phyloP scores from a whole-genome alignment of 2,113 vertebrate genomes.

The Sterna hirundo region DNA sequence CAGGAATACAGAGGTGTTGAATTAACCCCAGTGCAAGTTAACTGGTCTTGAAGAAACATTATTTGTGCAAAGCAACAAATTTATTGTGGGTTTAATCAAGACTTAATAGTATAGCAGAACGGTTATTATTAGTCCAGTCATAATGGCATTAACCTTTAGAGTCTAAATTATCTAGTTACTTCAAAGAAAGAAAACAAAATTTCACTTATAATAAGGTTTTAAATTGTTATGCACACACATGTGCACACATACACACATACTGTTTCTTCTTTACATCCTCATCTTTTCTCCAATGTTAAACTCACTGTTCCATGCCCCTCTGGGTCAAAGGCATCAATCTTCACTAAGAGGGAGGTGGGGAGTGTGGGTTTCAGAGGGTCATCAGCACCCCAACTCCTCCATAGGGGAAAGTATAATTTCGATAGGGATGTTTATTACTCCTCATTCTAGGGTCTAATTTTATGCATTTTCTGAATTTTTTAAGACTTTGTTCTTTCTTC shows the following conservation, averaged over 20 bases:
- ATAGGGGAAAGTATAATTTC: not conserved
- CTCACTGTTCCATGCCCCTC: fast-evolving
- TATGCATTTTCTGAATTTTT: not conserved
- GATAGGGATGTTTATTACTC: not conserved
- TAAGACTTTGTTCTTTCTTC: not conserved
- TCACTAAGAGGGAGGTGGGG: not conserved
- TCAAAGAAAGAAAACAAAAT: not conserved
- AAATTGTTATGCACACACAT: not conserved
- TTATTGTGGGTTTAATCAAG: not conserved
- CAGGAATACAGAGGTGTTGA: not conserved
- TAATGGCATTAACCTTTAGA: not conserved
- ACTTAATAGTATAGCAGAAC: not conserved
- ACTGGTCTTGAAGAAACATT: not conserved
- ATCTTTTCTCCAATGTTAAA: not conserved
- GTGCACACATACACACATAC: not conserved
- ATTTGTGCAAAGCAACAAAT: not conserved
- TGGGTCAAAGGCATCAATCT: not conserved
- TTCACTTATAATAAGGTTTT: not conserved
- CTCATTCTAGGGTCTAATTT: not conserved
- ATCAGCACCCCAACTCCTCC: not conserved
- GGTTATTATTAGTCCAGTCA: not conserved
- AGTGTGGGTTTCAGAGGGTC: not conserved
- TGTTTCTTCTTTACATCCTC: not conserved
- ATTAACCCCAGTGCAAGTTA: not conserved
- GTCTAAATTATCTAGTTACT: not conserved